Conservation (phyloP, 2,113 vertebrate genomes). For the Rhynchomys soricoides region DNA sequence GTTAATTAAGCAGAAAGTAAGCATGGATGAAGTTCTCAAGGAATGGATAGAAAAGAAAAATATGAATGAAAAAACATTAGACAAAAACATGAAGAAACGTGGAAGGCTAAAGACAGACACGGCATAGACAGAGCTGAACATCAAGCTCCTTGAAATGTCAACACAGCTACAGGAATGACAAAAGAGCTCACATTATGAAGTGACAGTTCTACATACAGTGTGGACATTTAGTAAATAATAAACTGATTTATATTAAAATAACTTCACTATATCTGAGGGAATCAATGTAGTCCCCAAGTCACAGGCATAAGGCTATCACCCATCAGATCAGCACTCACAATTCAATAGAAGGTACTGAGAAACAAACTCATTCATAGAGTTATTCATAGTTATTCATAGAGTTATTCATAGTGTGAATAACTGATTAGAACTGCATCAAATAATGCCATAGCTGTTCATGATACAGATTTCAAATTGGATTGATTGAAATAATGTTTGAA, state of each 20-base stretch:
- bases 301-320: not conserved
- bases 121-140: not conserved
- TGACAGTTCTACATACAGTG: not conserved
- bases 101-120: not conserved
- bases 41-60: not conserved
- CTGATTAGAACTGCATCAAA: not conserved
- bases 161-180: not conserved
- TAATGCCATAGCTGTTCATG: not conserved
- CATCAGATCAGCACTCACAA: not conserved
- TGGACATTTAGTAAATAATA: not conserved
- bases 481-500: not conserved
- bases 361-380: not conserved
- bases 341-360: not conserved
- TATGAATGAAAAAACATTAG: not conserved
- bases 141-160: not conserved
- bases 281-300: not conserved
- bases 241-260: conserved; percentile 42
- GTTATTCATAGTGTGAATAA: not conserved
- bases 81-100: not conserved
- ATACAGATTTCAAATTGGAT: not conserved
- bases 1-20: not conserved
- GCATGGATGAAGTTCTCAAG: not conserved
- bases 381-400: no score
- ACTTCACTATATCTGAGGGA: not conserved
- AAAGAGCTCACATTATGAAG: not conserved